phyloP scores from a whole-genome alignment of 30 jellyfish, hydroid and myxozoan genomes.

The Pseudorhiza aurosa region DNA sequence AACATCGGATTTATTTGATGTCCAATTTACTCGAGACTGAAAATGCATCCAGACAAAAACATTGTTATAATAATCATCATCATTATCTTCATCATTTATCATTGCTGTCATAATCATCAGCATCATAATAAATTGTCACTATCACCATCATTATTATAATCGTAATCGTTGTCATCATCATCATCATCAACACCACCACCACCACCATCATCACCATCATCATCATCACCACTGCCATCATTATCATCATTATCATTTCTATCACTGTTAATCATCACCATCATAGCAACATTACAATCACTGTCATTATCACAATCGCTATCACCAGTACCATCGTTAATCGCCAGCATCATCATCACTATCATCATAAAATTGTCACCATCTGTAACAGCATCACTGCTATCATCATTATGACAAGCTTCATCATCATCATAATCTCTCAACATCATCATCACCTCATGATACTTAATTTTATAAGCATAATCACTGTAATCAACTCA shows the following conservation, averaged over 20 bases:
- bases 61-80: no score
- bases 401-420: not conserved
- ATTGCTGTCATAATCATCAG: not conserved
- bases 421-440: not conserved
- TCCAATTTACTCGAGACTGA: no score
- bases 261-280: conserved; percentile 15
- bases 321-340: not conserved
- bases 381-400: not conserved
- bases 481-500: not conserved
- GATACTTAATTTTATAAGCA: not conserved
- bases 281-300: conserved; percentile 7
- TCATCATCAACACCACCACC: not conserved
- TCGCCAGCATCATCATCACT: not conserved
- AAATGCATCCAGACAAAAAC: no score
- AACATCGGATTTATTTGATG: no score
- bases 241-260: conserved; percentile 14
- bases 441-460: not conserved
- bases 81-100: not conserved
- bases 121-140: not conserved
- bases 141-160: not conserved
- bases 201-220: conserved; percentile 5
- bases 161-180: not conserved
- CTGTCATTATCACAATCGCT: conserved; percentile 1
- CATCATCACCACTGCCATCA: not conserved
- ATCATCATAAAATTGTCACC: not conserved